A percentile compares a stretch with the other conserved stretches of the same genome.
Evolutionary conservation across 2,888 invertebrate species (phyloP).

Genomic region (Polyommatus icarus): DNA sequence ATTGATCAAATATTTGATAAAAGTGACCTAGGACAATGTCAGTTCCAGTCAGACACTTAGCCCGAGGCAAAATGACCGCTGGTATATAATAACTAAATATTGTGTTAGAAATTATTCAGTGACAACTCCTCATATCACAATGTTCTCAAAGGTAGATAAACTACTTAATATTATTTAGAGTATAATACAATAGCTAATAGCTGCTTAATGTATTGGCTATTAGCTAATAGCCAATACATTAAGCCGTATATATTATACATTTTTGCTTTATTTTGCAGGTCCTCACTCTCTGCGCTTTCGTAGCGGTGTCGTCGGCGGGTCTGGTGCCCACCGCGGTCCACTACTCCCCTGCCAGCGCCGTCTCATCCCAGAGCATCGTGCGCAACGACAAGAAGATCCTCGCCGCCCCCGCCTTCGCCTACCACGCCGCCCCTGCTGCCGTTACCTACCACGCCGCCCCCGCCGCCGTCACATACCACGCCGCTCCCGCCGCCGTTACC

Average conservation of each 20-base stretch:
- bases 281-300: slow-evolving; percentile 51
- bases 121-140: neutral
- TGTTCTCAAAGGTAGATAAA: neutral
- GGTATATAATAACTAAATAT: neutral
- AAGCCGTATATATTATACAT: too few species aligned
- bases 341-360: slow-evolving; percentile 54
- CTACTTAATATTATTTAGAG: slow-evolving; percentile 34
- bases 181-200: neutral
- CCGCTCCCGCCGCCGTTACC: slow-evolving; percentile 43
- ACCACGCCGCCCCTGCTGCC: slow-evolving; percentile 44
- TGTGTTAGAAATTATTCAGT: neutral
- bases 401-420: slow-evolving; percentile 45
- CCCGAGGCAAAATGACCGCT: neutral
- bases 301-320: slow-evolving; percentile 53
- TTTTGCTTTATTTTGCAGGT: slow-evolving; percentile 39
- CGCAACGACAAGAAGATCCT: slow-evolving; percentile 59
- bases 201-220: too few species aligned
- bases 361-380: slow-evolving; percentile 62
- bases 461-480: slow-evolving; percentile 41
- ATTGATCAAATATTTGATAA: neutral
- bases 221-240: too few species aligned
- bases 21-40: neutral
- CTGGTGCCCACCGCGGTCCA: slow-evolving; percentile 56
- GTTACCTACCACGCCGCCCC: slow-evolving; percentile 46
- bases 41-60: neutral